These are phyloP conservation scores for Lithophane ornitopus DNA, from an alignment of 2,888 invertebrate genomes.

Conservation along the genomic window DNA sequence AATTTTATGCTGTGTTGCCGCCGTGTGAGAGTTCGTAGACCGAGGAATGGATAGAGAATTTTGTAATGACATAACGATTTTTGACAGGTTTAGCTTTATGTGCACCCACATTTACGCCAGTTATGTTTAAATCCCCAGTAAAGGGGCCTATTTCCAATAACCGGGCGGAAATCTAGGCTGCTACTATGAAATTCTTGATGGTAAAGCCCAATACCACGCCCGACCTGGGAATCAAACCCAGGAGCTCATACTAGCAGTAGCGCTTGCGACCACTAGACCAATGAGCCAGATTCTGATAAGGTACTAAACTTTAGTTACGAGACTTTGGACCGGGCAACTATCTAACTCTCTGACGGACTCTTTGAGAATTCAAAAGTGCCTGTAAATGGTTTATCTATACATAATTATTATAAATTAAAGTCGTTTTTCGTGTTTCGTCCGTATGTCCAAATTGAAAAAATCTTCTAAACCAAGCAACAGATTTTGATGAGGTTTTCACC, in stretches of 20 bases:
- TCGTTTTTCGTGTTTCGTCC: too few relatives aligned
- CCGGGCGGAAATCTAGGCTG: neutral
- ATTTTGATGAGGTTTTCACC: too few relatives aligned
- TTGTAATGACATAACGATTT: neutral
- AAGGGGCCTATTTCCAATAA: neutral
- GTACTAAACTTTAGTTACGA: too few relatives aligned
- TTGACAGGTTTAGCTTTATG: too few relatives aligned
- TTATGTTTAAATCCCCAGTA: neutral
- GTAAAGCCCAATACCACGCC: too few relatives aligned
- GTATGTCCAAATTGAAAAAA: too few relatives aligned
- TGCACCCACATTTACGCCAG: neutral
- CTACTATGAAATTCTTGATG: too few relatives aligned
- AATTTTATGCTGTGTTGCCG: conserved; percentile 11
- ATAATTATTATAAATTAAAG: too few relatives aligned
- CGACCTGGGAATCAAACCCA: neutral
- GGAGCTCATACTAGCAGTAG: neutral
- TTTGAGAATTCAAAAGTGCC: neutral
- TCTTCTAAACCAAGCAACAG: too few relatives aligned
- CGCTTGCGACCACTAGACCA: neutral
- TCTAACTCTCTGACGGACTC: neutral
- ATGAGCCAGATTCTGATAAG: neutral
- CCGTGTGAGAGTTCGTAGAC: neutral
- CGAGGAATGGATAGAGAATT: neutral
- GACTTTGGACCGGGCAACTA: too few relatives aligned
- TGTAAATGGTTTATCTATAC: neutral